These are phyloP conservation scores for Anguilla marmorata DNA, from an alignment of 2,797 vertebrate species.

Conservation along the genomic window DNA sequence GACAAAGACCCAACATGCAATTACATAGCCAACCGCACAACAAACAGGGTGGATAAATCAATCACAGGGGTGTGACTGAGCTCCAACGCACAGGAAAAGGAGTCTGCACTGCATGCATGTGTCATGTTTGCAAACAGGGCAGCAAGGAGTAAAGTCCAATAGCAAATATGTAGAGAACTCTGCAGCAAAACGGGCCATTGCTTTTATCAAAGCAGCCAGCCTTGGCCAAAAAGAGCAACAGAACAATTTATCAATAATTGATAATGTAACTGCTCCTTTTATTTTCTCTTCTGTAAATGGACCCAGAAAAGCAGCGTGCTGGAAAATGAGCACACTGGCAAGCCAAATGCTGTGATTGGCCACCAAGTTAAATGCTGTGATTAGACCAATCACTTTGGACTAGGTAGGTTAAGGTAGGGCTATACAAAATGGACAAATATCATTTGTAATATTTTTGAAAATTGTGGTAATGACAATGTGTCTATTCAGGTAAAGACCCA, in stretches of 20 bases:
- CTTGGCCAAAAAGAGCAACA: background rate
- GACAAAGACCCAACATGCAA: slow-evolving; percentile 13
- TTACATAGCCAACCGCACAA: background rate
- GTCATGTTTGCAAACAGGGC: background rate
- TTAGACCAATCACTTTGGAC: background rate
- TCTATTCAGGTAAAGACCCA: background rate
- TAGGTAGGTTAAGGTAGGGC: background rate
- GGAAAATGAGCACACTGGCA: background rate
- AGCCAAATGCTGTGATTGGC: background rate
- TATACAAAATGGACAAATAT: background rate
- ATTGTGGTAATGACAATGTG: background rate
- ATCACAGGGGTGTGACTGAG: background rate
- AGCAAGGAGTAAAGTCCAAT: background rate
- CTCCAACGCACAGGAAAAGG: background rate
- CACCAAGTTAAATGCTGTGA: background rate
- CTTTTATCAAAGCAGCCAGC: background rate
- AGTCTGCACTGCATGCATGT: background rate
- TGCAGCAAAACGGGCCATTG: background rate
- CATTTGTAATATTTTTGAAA: background rate
- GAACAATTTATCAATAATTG: background rate
- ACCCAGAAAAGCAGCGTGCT: background rate
- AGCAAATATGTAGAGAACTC: background rate
- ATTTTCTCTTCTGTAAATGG: background rate
- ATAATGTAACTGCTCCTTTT: background rate
- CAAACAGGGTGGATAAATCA: background rate